Evolutionary conservation across 2,113 vertebrate species (phyloP).

Genomic region (Pongo abelii): DNA sequence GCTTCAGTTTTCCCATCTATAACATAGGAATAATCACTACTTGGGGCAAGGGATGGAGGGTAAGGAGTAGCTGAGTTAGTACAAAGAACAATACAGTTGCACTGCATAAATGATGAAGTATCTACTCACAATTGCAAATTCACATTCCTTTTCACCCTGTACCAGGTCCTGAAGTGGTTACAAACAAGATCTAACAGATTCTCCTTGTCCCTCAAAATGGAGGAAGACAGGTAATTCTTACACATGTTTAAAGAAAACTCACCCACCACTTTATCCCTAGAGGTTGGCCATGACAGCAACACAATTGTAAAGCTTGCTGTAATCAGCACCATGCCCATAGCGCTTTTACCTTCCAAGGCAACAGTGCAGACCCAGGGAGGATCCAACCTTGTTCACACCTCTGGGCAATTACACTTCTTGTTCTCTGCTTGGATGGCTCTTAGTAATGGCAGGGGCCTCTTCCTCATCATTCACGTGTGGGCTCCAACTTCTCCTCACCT

Average conservation of each 20-base stretch:
- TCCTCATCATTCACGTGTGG: not conserved
- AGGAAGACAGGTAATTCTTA: not conserved
- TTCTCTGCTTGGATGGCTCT: not conserved
- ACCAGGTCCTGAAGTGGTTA: not conserved
- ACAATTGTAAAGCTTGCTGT: not conserved
- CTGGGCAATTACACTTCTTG: not conserved
- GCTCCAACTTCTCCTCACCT: not conserved
- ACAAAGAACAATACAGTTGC: not conserved
- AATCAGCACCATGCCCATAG: not conserved
- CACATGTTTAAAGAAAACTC: constrained; percentile 18
- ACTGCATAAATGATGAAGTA: not conserved
- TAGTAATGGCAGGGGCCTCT: not conserved
- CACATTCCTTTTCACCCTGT: not conserved
- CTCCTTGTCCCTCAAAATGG: not conserved
- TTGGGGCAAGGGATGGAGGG: not conserved
- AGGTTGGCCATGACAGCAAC: not conserved
- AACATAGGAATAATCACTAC: not conserved
- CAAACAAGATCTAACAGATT: not conserved
- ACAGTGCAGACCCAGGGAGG: not conserved
- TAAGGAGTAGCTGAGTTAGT: not conserved
- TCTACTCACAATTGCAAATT: constrained; percentile 34
- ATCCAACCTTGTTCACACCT: not conserved
- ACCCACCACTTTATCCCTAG: constrained; percentile 6
- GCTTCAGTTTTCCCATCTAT: constrained; percentile 6
- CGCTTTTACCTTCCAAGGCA: not conserved